phyloP scores from a whole-genome alignment of 2,113 vertebrate genomes.

The Gracilinanus agilis region DNA sequence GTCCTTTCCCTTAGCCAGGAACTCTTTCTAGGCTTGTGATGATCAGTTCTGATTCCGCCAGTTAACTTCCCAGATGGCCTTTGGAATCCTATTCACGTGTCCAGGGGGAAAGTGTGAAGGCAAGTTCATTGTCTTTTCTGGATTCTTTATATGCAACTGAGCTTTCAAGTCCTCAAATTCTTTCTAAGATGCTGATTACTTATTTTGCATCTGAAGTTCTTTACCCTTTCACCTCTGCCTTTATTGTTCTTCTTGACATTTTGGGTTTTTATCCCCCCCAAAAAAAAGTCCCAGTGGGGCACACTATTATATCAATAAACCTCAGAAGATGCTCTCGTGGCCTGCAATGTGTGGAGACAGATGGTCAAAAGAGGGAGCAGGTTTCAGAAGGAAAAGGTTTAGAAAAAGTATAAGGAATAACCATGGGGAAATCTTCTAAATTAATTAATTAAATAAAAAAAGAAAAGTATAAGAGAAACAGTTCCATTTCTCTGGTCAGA shows the following conservation, averaged over 20 bases:
- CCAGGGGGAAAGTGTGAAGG: not conserved
- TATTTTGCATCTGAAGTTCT: not conserved
- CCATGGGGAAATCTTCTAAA: too few species aligned
- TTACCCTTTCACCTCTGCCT: not conserved
- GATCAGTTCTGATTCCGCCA: not conserved
- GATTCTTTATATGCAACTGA: not conserved
- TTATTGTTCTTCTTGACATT: not conserved
- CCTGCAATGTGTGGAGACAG: not conserved
- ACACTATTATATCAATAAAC: not conserved
- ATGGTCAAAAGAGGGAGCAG: not conserved
- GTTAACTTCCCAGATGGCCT: not conserved
- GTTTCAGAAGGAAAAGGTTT: not conserved
- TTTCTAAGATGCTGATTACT: not conserved
- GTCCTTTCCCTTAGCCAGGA: not conserved
- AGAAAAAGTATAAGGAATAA: not conserved
- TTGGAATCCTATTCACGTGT: not conserved
- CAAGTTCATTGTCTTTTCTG: not conserved
- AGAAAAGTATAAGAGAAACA: not conserved
- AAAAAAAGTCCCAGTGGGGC: not conserved
- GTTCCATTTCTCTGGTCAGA: too few species aligned
- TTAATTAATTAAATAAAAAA: too few species aligned
- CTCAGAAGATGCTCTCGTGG: not conserved
- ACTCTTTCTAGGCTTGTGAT: not conserved
- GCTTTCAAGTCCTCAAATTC: not conserved
- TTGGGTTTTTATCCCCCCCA: not conserved